Conservation (phyloP, 2,888 invertebrate genomes). For the Colletes collaris region DNA sequence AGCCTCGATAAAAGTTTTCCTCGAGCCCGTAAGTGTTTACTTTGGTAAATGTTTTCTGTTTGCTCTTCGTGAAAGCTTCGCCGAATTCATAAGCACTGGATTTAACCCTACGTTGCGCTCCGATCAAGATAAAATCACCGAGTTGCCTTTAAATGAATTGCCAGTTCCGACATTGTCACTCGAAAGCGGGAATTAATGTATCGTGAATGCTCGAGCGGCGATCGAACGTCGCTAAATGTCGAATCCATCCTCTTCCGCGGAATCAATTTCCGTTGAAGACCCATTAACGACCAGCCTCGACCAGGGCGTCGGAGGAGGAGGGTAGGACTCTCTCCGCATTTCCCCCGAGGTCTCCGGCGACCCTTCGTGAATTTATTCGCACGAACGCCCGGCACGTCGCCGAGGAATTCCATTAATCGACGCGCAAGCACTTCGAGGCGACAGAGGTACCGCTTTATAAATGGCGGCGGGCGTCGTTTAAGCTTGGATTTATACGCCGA, state of each 20-base stretch:
- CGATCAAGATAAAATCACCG: background rate
- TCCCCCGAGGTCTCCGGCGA: constrained; percentile 34
- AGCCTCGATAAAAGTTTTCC: constrained; percentile 24
- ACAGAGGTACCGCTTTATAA: constrained; percentile 66
- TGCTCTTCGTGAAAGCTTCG: background rate
- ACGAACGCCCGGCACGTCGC: constrained; percentile 66
- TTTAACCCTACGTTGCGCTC: too few relatives aligned
- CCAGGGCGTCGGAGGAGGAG: background rate
- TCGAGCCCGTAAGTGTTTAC: constrained; percentile 20
- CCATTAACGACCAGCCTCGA: constrained; percentile 67
- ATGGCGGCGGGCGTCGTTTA: constrained; percentile 65
- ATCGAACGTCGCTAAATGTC: constrained; percentile 29
- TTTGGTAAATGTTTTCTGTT: constrained; percentile 1
- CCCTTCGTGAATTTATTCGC: constrained; percentile 71
- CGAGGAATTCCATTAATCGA: constrained; percentile 68
- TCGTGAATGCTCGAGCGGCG: background rate
- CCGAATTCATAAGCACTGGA: too few relatives aligned
- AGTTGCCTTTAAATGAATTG: background rate
- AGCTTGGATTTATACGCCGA: constrained; percentile 62
- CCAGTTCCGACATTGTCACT: background rate
- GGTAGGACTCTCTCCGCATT: background rate
- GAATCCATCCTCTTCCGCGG: constrained; percentile 47
- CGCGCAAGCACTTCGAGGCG: constrained; percentile 66
- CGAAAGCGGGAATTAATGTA: background rate
- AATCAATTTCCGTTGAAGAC: constrained; percentile 69